Base-by-base conservation (phyloP, 2,797 vertebrate genomes). In the Diplodus sargus region DNA sequence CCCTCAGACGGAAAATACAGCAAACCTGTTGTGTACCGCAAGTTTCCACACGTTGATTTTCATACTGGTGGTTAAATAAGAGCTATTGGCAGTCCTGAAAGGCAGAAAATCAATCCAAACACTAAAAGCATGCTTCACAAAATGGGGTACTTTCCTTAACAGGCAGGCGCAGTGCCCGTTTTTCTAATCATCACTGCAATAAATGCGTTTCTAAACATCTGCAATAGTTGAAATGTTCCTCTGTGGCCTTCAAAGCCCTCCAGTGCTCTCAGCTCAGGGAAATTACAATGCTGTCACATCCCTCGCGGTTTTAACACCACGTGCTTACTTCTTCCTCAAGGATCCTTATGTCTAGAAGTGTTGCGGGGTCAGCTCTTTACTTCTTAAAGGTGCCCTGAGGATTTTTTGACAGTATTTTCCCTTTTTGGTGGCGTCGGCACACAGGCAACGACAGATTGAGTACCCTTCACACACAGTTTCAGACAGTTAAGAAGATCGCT, bases 81-180 rank as follows among this genome's bases (percentile, higher is more conserved):
- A 54, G 13, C 4, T 83, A 79, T 62, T 77, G 51, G 47, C 17
- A 17, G 49, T 20, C 47, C 47, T 79, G 34, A 57, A 70, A 64
- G 49, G 61, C n/a, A 22, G 43, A 82, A 81, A 81, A 74, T 73
- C 65, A 69, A 75, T 79, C 42, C 9, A 14, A 83, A 62, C 28
- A 49, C 51, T 58, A 61, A 82, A 48, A 57, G 51, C 52, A 42
- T 23, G 53, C 51, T 83, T 68, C 45, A 17, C 70, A 68, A 79
- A 82, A 61, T 3, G 34, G n/a, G 52, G n/a, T 25, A 14, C 28
- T 62, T 78, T 56, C 43, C 74, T 56, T 17, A 62, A 68, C 20
- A 63, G 52, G 39, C 39, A 48, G 30, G 15, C 68, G 53, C 16
- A 59, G 42, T 23, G 52, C 12, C 45, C 12, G 3, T 73, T 83